Evolutionary conservation across 1,140 invertebrate species (phyloP).

Genomic region (Spodoptera litura): DNA sequence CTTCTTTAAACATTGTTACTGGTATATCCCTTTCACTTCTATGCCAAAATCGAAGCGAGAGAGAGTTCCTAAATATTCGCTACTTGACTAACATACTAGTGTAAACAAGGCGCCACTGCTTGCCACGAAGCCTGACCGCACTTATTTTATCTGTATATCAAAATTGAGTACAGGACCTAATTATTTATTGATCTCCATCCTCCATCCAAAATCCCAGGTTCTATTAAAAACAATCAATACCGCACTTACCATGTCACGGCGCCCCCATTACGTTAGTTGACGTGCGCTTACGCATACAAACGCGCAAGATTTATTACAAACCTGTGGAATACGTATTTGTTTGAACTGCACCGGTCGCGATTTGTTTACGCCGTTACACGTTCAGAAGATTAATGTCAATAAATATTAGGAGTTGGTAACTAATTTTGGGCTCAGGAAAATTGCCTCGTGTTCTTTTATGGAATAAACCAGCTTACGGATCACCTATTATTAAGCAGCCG

Average conservation of each 20-base stretch:
- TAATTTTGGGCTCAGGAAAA: neutral
- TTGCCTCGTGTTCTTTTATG: no score
- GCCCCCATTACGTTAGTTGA: constrained; percentile 32
- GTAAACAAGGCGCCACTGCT: no score
- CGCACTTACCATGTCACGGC: neutral
- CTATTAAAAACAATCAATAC: neutral
- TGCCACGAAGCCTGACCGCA: no score
- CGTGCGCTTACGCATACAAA: constrained; percentile 19
- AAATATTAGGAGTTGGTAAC: neutral
- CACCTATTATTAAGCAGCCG: no score
- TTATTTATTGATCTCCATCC: neutral
- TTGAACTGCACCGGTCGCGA: neutral
- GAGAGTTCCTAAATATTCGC: no score
- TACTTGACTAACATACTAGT: no score
- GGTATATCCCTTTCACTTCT: no score
- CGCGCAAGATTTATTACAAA: constrained; percentile 21
- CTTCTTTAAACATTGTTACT: no score
- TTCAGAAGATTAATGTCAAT: neutral
- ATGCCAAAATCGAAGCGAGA: no score
- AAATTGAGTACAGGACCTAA: neutral
- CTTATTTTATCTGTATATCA: no score
- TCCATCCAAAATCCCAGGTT: constrained; percentile 7
- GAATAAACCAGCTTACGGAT: no score
- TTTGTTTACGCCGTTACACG: neutral
- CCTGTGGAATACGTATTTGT: constrained; percentile 31